Conservation (phyloP, 2,888 invertebrate genomes). For the Lamproptera curius region DNA sequence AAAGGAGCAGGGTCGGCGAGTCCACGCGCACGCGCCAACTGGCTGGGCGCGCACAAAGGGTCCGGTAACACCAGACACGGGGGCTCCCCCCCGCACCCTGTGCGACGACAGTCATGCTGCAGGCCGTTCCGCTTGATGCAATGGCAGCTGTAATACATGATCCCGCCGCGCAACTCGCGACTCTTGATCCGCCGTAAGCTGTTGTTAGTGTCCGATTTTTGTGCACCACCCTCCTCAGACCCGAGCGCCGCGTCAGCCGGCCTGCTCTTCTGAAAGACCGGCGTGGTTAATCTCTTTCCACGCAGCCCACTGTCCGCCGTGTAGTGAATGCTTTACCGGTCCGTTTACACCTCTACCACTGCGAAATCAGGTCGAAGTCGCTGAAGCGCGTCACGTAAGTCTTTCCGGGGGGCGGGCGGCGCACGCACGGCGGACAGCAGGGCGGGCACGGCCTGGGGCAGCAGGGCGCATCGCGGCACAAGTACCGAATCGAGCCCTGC, state of each 20-base stretch:
- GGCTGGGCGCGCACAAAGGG: conserved; percentile 74
- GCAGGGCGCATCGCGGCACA: conserved; percentile 58
- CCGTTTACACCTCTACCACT: conserved; percentile 52
- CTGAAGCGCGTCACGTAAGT: conserved; percentile 72
- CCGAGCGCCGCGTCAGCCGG: conserved; percentile 38
- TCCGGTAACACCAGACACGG: conserved; percentile 74
- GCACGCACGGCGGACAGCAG: conserved; percentile 68
- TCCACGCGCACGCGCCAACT: conserved; percentile 65
- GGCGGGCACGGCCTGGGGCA: conserved; percentile 59
- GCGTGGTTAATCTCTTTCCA: conserved; percentile 12
- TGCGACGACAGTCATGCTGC: conserved; percentile 77
- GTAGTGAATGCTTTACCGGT: conserved; percentile 49
- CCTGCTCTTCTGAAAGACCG: conserved; percentile 50
- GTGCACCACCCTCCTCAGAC: conserved; percentile 48
- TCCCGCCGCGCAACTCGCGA: conserved; percentile 74
- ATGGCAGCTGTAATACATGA: conserved; percentile 77
- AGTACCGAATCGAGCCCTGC: conserved; percentile 70
- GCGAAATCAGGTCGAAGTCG: conserved; percentile 67
- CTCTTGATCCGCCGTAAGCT: conserved; percentile 67
- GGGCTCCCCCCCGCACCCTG: conserved; percentile 73
- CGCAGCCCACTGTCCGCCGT: conserved; percentile 47
- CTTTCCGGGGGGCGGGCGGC: conserved; percentile 67
- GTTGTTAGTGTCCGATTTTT: conserved; percentile 65
- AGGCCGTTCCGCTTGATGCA: conserved; percentile 79
- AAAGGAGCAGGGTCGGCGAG: conserved; percentile 58